Evolutionary conservation across 2,888 invertebrate species (phyloP).

Genomic region (Molorchus minor): DNA sequence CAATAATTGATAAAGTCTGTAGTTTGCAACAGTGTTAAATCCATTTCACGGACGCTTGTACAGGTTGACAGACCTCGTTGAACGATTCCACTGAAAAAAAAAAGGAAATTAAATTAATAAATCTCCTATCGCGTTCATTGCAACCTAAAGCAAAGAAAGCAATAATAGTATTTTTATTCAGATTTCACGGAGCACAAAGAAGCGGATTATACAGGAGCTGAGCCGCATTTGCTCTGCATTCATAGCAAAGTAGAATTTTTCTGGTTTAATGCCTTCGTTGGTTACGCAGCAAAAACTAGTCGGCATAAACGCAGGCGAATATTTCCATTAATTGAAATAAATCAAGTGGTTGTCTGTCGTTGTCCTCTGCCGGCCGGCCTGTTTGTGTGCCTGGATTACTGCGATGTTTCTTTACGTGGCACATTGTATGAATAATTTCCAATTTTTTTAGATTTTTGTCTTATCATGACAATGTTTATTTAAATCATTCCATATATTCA

Average conservation of each 20-base stretch:
- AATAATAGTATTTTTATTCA: slow-evolving; percentile 38
- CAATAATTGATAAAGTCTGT: too few species aligned
- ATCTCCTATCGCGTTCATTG: background rate
- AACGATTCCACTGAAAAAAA: too few species aligned
- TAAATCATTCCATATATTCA: too few species aligned
- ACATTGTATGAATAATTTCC: slow-evolving; percentile 33
- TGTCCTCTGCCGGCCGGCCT: slow-evolving; percentile 23
- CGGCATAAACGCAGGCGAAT: slow-evolving; percentile 57
- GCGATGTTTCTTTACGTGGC: slow-evolving; percentile 33
- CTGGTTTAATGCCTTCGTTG: slow-evolving; percentile 56
- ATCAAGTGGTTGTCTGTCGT: slow-evolving; percentile 49
- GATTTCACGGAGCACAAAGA: slow-evolving; percentile 34
- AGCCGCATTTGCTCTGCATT: slow-evolving; percentile 42
- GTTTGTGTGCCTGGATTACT: slow-evolving; percentile 25
- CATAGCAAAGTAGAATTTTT: slow-evolving; percentile 51
- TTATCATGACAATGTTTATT: too few species aligned
- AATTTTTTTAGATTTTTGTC: too few species aligned
- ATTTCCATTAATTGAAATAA: slow-evolving; percentile 63
- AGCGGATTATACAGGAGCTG: slow-evolving; percentile 38
- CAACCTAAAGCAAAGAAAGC: slow-evolving; percentile 7
- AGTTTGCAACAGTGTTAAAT: too few species aligned
- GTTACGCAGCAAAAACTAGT: slow-evolving; percentile 53
- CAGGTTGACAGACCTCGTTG: too few species aligned
- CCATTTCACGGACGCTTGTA: too few species aligned
- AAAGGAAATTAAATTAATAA: background rate